Evolutionary conservation across 2,113 vertebrate species (phyloP), one percentile per base, ranked within the genome.

Genomic region (Chinchilla lanigera): DNA sequence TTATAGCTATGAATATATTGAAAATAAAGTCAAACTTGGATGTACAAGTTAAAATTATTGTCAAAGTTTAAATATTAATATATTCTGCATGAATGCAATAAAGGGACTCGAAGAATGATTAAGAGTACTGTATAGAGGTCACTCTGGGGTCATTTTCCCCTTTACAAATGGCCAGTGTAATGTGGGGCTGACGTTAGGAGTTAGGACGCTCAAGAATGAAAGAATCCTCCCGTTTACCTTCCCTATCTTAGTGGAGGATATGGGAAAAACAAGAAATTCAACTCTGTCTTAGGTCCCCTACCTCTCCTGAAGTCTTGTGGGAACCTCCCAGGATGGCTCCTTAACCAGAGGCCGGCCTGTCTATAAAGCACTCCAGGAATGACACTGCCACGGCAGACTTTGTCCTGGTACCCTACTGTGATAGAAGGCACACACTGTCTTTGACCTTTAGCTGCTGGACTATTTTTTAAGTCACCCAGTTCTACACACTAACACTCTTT

Each of bases 61-160:
- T 98, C 96, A 96, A 96, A 98, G 98, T 98, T 98, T 97, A 98
- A 98, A 97, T 98, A 92, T 67, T 60, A 60, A 98, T 98, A 98
- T 98, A 98, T 98, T 98, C 97, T 98, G 97, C 98, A 93, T 98
- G 97, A 98, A 98, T 97, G 96, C 98, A 98, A 98, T 98, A 98
- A 98, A 98, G 97, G 95, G 97, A 93, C 95, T 88, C 94, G 93
- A 89, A 75, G 96, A 86, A 38, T 77, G 91, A 71, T 26, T 22
- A 3, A 95, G 93, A 93, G 81, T 90, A 75, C 77, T 86, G 82
- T 89, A 16, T 63, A 54, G 75, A 52, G 24, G 82, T 92, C 20
- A 65, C 38, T 26, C 8, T 33, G 77, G 75, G 41, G 60, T 22
- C 73, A 52, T 28, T 26, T 10, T 71, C 1, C 78, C 81, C 44